These are phyloP conservation scores for Lasioglossum malachurum DNA, from an alignment of 2,888 invertebrate genomes.

Conservation along the genomic window DNA sequence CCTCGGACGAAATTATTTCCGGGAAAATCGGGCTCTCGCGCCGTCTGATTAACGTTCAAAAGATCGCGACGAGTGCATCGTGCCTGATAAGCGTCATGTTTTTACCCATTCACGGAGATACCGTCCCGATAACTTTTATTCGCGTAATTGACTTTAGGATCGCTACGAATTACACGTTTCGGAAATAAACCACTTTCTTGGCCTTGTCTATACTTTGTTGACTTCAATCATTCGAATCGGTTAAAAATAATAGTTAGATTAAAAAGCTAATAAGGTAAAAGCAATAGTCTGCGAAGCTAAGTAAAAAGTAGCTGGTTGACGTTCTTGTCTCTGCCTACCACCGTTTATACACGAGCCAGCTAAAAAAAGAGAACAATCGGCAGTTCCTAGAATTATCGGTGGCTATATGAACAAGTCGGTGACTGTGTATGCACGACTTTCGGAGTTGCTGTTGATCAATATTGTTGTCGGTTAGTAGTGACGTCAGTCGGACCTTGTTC, in stretches of 20 bases:
- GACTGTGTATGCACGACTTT: neutral
- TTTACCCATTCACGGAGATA: neutral
- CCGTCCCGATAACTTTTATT: neutral
- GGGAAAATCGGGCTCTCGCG: neutral
- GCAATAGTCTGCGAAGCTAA: neutral
- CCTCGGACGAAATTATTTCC: neutral
- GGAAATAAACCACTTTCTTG: neutral
- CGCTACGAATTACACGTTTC: neutral
- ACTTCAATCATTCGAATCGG: too few species aligned
- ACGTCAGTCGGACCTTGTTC: neutral
- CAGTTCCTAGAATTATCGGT: neutral
- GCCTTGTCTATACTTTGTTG: neutral
- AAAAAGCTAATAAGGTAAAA: too few species aligned
- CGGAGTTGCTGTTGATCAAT: slow-evolving; percentile 9
- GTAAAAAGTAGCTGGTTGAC: neutral
- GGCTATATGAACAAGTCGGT: neutral
- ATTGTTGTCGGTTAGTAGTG: slow-evolving; percentile 7
- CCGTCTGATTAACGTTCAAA: neutral
- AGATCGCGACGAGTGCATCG: neutral
- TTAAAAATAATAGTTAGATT: too few species aligned
- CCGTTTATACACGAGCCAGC: neutral
- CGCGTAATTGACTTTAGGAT: neutral
- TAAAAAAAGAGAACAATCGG: neutral
- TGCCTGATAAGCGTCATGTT: neutral
- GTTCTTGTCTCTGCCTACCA: neutral